These are phyloP conservation scores for Gortyna flavago DNA, from an alignment of 2,888 invertebrate genomes.

Conservation along the genomic window DNA sequence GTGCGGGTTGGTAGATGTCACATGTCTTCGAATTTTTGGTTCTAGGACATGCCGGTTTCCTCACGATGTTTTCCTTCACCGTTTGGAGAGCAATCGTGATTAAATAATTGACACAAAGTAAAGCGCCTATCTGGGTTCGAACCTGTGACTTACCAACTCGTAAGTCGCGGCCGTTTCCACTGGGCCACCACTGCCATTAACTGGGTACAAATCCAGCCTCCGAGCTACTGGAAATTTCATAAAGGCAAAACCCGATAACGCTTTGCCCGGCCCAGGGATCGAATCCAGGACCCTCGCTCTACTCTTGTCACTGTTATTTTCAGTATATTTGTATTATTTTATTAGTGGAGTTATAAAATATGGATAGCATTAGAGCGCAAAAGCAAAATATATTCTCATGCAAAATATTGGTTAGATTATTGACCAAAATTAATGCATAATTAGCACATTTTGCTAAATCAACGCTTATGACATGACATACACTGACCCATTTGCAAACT, in stretches of 20 bases:
- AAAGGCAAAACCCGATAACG: background rate
- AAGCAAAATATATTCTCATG: background rate
- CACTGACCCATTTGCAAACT: conserved; percentile 43
- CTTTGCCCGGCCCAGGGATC: no score
- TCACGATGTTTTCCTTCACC: no score
- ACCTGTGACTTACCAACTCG: no score
- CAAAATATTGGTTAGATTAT: conserved; percentile 21
- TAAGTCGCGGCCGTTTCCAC: no score
- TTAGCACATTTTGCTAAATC: conserved; percentile 50
- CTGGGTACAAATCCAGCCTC: background rate
- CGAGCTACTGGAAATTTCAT: background rate
- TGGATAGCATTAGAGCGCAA: background rate
- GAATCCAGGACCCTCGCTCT: background rate
- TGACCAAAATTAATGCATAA: conserved; percentile 27
- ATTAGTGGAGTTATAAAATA: background rate
- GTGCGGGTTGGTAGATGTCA: no score
- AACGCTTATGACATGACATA: conserved; percentile 45
- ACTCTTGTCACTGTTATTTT: background rate
- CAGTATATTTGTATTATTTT: background rate
- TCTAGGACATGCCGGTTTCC: no score
- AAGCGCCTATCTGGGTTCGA: no score
- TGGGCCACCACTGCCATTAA: no score
- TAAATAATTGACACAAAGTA: no score
- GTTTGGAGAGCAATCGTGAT: no score
- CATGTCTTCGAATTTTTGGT: no score